Percentiles rank a stretch among this genome's conserved stretches.
phyloP scores from a whole-genome alignment of 2,888 invertebrate species.

The Leptopilina syphax region DNA sequence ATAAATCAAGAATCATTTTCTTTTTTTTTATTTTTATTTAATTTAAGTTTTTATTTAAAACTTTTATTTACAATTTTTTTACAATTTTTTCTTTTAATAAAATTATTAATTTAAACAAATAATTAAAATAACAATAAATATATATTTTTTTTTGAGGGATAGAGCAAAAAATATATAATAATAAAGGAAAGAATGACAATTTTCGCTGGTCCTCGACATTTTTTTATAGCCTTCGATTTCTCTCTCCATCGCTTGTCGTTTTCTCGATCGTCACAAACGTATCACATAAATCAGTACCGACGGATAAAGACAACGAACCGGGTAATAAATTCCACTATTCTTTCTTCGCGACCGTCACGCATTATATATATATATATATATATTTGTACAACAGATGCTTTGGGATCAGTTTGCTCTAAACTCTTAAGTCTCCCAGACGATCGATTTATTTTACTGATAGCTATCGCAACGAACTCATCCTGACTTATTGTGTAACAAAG shows the following conservation, averaged over 20 bases:
- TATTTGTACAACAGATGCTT: conserved; percentile 33
- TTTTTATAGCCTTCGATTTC: conserved; percentile 36
- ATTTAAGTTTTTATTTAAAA: no score
- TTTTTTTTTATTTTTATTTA: no score
- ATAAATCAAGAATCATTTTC: no score
- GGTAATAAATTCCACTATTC: conserved; percentile 63
- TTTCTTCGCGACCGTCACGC: conserved; percentile 50
- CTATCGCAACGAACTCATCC: conserved; percentile 31
- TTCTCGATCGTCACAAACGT: conserved; percentile 33
- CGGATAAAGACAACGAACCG: conserved; percentile 60
- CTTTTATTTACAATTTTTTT: no score
- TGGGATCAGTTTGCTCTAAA: conserved; percentile 16
- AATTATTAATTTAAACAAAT: no score
- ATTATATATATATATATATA: conserved; percentile 45
- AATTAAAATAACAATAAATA: no score
- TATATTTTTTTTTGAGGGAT: no score
- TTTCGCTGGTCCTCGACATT: conserved; percentile 21
- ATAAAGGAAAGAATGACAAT: conserved; percentile 17
- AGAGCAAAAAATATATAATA: neutral
- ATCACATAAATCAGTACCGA: conserved; percentile 42
- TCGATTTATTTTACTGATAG: conserved; percentile 39
- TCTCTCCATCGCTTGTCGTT: conserved; percentile 9
- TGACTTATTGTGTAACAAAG: conserved; percentile 36
- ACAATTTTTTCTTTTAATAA: no score
- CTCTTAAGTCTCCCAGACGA: conserved; percentile 31